These are phyloP conservation scores for Panulirus ornatus DNA, from an alignment of 1,140 invertebrate genomes.

Conservation along the genomic window DNA sequence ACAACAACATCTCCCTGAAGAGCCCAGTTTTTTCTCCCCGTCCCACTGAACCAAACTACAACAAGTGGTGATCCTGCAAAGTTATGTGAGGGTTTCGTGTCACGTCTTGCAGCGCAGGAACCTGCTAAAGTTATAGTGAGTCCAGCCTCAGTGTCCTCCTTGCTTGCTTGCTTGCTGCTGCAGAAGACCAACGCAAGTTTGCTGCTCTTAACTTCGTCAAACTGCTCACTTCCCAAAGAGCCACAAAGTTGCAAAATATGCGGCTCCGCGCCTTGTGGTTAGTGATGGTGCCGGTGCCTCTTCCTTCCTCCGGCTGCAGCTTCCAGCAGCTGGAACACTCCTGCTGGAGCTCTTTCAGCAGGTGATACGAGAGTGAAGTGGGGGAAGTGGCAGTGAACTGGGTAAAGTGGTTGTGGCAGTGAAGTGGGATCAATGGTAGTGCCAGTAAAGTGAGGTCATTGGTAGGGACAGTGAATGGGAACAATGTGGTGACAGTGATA, in stretches of 20 bases:
- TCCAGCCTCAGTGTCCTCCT: neutral
- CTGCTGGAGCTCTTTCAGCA: too few species aligned
- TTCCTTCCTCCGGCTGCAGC: neutral
- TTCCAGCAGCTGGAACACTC: too few species aligned
- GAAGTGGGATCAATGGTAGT: neutral
- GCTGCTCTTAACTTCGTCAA: constrained; percentile 11
- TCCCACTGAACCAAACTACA: too few species aligned
- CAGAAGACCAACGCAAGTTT: neutral
- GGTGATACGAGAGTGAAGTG: neutral
- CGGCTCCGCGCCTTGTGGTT: neutral
- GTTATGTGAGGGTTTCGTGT: too few species aligned
- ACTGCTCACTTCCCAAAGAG: neutral
- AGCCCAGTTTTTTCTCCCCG: too few species aligned
- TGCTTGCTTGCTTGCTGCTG: neutral
- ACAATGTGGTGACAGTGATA: too few species aligned
- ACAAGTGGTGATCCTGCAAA: too few species aligned
- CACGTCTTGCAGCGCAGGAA: too few species aligned
- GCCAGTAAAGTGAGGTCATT: neutral
- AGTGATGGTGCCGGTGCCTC: neutral
- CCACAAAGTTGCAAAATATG: neutral
- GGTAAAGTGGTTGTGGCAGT: neutral
- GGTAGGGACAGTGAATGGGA: neutral
- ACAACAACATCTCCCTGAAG: too few species aligned
- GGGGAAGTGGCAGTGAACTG: neutral
- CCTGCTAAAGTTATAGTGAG: too few species aligned